phyloP scores from a whole-genome alignment of 2,797 vertebrate genomes.

The Gambelia wislizenii region DNA sequence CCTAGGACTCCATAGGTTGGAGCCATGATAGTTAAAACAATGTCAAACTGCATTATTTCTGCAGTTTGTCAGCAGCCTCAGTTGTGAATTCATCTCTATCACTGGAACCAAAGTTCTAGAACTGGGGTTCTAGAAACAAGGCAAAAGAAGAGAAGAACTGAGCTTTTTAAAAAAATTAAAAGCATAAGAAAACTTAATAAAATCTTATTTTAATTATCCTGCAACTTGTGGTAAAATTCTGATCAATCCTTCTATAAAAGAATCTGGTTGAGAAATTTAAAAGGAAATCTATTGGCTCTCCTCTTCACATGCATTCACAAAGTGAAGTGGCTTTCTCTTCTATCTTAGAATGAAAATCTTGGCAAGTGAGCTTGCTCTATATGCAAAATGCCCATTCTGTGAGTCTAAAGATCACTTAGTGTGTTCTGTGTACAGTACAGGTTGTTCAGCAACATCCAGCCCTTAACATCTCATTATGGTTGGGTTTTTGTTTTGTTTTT shows the following conservation, averaged over 20 bases:
- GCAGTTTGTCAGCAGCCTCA: no score
- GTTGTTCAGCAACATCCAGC: conserved; percentile 21
- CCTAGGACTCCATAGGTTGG: no score
- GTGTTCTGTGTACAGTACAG: background rate
- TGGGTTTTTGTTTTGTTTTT: no score
- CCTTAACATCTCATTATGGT: background rate
- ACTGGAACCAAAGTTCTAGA: background rate
- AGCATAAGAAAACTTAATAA: background rate
- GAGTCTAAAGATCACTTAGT: background rate
- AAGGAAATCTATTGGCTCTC: background rate
- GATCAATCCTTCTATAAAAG: background rate
- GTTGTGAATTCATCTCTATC: background rate
- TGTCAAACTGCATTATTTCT: no score
- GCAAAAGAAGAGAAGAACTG: background rate
- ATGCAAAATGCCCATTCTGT: background rate
- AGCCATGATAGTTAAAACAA: no score
- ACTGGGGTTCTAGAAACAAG: background rate
- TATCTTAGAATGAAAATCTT: background rate
- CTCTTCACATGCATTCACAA: background rate
- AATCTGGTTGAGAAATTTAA: background rate
- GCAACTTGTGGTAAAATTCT: background rate
- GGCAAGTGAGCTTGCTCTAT: background rate
- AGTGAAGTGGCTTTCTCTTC: background rate
- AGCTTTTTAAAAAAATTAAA: background rate
- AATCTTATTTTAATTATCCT: background rate